Evolutionary conservation across 1,140 invertebrate species (phyloP).

Genomic region (Panagrolaimus sp.): DNA sequence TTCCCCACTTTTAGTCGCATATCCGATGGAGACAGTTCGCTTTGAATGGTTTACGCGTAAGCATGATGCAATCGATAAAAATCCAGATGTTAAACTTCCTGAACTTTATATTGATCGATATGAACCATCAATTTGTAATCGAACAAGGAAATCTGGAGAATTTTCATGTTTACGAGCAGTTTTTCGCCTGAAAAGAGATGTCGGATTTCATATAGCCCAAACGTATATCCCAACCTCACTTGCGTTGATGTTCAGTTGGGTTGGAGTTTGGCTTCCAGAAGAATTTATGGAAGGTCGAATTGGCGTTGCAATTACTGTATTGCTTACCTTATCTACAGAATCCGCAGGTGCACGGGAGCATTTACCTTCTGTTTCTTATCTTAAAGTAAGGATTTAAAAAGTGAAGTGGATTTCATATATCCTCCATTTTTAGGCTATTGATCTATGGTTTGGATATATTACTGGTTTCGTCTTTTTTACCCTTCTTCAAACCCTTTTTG

Average conservation of each 20-base stretch:
- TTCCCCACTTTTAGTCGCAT: slow-evolving; percentile 56
- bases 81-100: slow-evolving; percentile 58
- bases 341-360: slow-evolving; percentile 58
- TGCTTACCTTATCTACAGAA: slow-evolving; percentile 56
- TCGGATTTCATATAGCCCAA: slow-evolving; percentile 79
- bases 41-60: slow-evolving; percentile 59
- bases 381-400: slow-evolving; percentile 48
- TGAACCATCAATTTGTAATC: slow-evolving; percentile 51
- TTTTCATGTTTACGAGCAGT: slow-evolving; percentile 69
- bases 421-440: slow-evolving; percentile 47
- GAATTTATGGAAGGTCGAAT: slow-evolving; percentile 59
- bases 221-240: slow-evolving; percentile 79
- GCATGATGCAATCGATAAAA: slow-evolving; percentile 57
- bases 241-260: slow-evolving; percentile 80
- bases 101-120: slow-evolving; percentile 56
- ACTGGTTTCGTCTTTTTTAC: slow-evolving; percentile 59
- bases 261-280: slow-evolving; percentile 57
- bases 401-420: neutral
- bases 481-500: slow-evolving; percentile 56
- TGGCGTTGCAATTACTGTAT: slow-evolving; percentile 57
- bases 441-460: slow-evolving; percentile 59
- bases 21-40: slow-evolving; percentile 56
- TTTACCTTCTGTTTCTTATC: slow-evolving; percentile 57
- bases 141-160: slow-evolving; percentile 61
- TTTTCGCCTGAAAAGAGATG: slow-evolving; percentile 78